These are phyloP conservation scores for Gila robusta DNA, from an alignment of 2,797 vertebrate genomes.

Conservation along the genomic window DNA sequence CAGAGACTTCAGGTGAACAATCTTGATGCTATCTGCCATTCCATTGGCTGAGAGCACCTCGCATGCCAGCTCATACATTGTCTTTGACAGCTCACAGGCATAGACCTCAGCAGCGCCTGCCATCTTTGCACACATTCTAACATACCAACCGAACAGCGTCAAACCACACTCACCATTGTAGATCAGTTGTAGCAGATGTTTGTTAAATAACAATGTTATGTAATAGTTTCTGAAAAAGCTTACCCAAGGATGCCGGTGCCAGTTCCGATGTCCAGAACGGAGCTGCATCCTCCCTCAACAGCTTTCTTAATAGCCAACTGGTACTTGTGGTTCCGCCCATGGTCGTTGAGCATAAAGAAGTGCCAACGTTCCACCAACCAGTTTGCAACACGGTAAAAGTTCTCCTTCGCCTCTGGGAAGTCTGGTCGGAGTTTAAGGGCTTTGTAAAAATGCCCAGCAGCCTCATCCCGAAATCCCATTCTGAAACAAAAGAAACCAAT, in stretches of 20 bases:
- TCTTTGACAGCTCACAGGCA: conserved; percentile 96
- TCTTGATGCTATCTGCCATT: conserved; percentile 87
- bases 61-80: conserved; percentile 93
- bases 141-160: conserved; percentile 41
- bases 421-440: conserved; percentile 93
- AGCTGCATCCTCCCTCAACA: conserved; percentile 84
- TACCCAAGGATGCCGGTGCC: conserved; percentile 97
- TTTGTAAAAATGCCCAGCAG: conserved; percentile 95
- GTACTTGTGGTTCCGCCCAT: conserved; percentile 87
- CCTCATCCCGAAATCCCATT: conserved; percentile 97
- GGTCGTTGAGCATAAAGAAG: conserved; percentile 97
- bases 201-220: background rate
- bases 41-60: conserved; percentile 91
- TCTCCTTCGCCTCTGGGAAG: conserved; percentile 92
- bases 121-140: conserved; percentile 95
- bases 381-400: conserved; percentile 96
- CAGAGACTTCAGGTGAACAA: conserved; percentile 93
- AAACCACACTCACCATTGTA: background rate
- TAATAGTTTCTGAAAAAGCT: conserved; percentile 51
- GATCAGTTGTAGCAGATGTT: background rate
- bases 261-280: conserved; percentile 94
- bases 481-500: conserved; percentile 71
- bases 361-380: conserved; percentile 99
- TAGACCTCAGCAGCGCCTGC: conserved; percentile 89
- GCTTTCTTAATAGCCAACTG: conserved; percentile 91